These are phyloP conservation scores for Epistrophe grossulariae DNA, from an alignment of 2,888 invertebrate species.

Conservation along the genomic window DNA sequence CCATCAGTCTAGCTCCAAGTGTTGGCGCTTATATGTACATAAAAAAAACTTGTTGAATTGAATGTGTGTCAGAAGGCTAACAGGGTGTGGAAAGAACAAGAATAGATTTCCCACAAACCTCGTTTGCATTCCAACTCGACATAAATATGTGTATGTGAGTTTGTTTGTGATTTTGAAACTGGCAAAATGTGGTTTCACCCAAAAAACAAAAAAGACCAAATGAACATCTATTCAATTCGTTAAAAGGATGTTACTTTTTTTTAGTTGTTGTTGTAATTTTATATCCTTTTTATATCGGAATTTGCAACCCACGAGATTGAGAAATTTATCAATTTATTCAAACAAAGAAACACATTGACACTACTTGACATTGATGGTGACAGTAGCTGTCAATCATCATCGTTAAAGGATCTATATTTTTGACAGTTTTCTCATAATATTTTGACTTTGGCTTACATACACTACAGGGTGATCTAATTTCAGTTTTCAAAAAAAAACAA, in stretches of 20 bases:
- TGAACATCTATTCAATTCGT: constrained; percentile 22
- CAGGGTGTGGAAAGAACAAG: constrained; percentile 20
- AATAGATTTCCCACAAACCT: constrained; percentile 55
- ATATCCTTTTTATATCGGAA: constrained; percentile 13
- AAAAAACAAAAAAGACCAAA: constrained; percentile 24
- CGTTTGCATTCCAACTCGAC: constrained; percentile 53
- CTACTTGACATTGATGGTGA: constrained; percentile 41
- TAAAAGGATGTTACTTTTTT: not conserved
- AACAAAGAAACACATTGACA: constrained; percentile 24
- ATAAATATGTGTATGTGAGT: not conserved
- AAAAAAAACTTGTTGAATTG: constrained; percentile 70
- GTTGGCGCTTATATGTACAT: constrained; percentile 42
- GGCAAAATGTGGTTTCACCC: constrained; percentile 53
- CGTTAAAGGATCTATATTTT: constrained; percentile 3
- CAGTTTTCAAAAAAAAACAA: not conserved
- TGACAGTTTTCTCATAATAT: constrained; percentile 41
- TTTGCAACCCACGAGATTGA: not conserved
- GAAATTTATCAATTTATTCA: constrained; percentile 34
- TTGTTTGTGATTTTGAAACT: constrained; percentile 34
- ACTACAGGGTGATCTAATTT: not conserved
- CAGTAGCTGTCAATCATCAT: constrained; percentile 51
- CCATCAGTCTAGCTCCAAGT: constrained; percentile 39
- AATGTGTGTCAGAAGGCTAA: constrained; percentile 56
- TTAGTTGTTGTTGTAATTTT: not conserved
- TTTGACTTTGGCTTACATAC: constrained; percentile 2